These are phyloP conservation scores for Porites lobata DNA, from an alignment of 92 coral and sea anemone species.

Conservation along the genomic window DNA sequence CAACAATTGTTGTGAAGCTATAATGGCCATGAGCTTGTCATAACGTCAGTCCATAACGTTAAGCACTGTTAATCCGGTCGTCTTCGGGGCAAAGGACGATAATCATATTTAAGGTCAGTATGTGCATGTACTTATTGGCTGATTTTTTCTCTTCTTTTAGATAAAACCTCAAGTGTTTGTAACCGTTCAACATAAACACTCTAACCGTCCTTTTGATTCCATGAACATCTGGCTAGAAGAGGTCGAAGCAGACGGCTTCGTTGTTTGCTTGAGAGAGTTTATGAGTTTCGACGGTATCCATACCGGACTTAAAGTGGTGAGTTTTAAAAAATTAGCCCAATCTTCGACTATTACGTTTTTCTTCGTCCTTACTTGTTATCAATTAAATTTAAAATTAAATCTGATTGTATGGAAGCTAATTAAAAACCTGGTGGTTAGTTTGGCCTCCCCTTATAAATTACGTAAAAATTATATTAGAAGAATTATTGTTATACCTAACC, in stretches of 20 bases:
- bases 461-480: too few species aligned
- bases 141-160: not conserved
- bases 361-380: too few species aligned
- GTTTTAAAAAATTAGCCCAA: not conserved
- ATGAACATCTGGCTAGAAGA: constrained; percentile 61
- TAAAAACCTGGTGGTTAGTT: too few species aligned
- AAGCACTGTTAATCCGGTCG: too few species aligned
- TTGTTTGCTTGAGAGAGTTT: constrained; percentile 50
- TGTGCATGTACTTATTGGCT: not conserved
- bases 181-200: constrained; percentile 16
- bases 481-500: too few species aligned
- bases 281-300: constrained; percentile 59
- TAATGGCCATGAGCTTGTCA: too few species aligned
- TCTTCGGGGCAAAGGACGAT: not conserved
- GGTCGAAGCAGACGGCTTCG: constrained; percentile 15
- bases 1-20: too few species aligned
- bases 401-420: too few species aligned
- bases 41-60: too few species aligned
- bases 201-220: constrained; percentile 32
- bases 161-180: constrained; percentile 34
- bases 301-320: constrained; percentile 52
- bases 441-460: too few species aligned
- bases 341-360: too few species aligned
- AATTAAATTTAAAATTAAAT: too few species aligned
- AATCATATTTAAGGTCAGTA: not conserved